Base-by-base conservation (phyloP, 2,888 invertebrate species). In the Scrobipalpa costella region DNA sequence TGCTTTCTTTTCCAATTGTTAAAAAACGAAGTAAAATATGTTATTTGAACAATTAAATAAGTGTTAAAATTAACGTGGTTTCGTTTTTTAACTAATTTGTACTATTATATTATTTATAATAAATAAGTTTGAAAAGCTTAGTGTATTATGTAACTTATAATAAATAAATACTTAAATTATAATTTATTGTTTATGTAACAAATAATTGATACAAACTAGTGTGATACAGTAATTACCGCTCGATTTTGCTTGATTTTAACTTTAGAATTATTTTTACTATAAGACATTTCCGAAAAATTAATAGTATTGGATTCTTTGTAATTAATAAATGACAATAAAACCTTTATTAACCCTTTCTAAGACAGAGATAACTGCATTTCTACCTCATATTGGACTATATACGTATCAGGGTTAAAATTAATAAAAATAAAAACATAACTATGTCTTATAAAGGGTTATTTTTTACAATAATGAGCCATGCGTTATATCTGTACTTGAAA, bases 191-290 rank as follows among this genome's bases (percentile, higher is more conserved):
- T 34, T 55, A 55, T 27, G 55, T 55, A 34, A 34, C 60, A 38
- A 57, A 59, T 55, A 60, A 61, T 34, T 63, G 63, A 65, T 65
- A 63, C 63, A 63, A 66, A 63, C 9, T 63, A 38, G 63, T 66
- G 65, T 66, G 65, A 66, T 66, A 66, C 40, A 58, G 38, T 38
- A 57, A 58, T 50, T 62, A 57, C 47, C 50, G 9, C 55, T 55
- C 55, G 34, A 34, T 34, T 55, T 55, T 15, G 7, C 55, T 17
- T 27, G 34, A 55, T 8, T 2, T 52, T 52, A 7, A 13, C 21
- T 9, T 9, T 19, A 21, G 3, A 5, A 15, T 17, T 27, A 2
- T 9, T 21, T 52, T 9, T 52, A 27, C 7, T 50, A 7, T 21
- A 8, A 19, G 19, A 52, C 11, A 21, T 52, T 21, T 52, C 11